phyloP scores from a whole-genome alignment of 2,888 invertebrate species.

The Andrena hattorfiana region DNA sequence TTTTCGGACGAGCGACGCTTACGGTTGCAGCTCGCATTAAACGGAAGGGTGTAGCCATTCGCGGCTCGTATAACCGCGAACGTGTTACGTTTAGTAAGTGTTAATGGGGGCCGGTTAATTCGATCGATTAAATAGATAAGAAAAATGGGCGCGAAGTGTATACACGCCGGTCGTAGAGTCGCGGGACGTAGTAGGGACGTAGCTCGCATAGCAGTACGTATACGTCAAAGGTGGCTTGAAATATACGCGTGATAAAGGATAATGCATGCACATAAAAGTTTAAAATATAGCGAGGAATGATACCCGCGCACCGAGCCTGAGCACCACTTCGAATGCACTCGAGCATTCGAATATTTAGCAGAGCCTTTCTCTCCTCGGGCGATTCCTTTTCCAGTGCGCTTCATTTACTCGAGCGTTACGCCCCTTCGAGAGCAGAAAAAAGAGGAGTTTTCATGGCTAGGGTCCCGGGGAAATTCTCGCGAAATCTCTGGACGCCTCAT shows the following conservation, averaged over 20 bases:
- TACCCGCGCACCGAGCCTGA: slow-evolving; percentile 38
- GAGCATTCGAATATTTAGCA: slow-evolving; percentile 71
- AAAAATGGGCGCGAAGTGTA: background rate
- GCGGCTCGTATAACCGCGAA: background rate
- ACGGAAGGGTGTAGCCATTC: background rate
- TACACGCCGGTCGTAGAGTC: background rate
- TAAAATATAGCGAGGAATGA: slow-evolving; percentile 43
- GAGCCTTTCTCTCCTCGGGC: slow-evolving; percentile 61
- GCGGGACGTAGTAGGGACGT: background rate
- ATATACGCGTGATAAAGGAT: slow-evolving; percentile 41
- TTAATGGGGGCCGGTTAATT: slow-evolving; percentile 16
- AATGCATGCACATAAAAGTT: slow-evolving; percentile 48
- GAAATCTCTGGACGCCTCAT: slow-evolving; percentile 81
- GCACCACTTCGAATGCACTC: slow-evolving; percentile 61
- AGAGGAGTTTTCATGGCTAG: slow-evolving; percentile 60
- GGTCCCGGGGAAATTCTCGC: slow-evolving; percentile 71
- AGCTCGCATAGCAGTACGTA: background rate
- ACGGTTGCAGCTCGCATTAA: background rate
- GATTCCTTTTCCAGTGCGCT: slow-evolving; percentile 71
- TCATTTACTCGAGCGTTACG: slow-evolving; percentile 74
- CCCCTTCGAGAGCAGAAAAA: slow-evolving; percentile 53
- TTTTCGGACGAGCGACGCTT: background rate
- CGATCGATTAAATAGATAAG: background rate
- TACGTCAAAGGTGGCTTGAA: slow-evolving; percentile 10
- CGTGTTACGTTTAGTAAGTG: background rate